Percentiles rank a stretch among this genome's conserved stretches.
Evolutionary conservation across 2,888 invertebrate genomes (phyloP).

Genomic region (Latheticus oryzae): DNA sequence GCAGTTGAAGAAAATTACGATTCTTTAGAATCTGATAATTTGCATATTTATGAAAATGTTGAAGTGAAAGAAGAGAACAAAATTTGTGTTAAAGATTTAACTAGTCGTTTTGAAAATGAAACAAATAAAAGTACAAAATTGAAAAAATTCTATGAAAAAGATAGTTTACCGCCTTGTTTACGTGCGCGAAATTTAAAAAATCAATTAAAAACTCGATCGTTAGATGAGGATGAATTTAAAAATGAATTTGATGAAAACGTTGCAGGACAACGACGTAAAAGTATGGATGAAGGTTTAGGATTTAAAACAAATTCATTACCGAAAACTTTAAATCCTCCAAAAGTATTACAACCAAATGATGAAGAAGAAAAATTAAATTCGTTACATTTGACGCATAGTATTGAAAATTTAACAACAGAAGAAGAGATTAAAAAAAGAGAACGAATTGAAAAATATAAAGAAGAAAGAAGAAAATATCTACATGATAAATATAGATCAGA

Average conservation of each 20-base stretch:
- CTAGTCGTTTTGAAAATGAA: slow-evolving; percentile 55
- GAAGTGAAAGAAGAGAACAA: slow-evolving; percentile 42
- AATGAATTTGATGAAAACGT: slow-evolving; percentile 70
- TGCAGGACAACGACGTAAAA: slow-evolving; percentile 68
- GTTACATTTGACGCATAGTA: slow-evolving; percentile 60
- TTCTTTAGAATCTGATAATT: slow-evolving; percentile 56
- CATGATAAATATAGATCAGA: slow-evolving; percentile 87
- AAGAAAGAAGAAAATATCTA: slow-evolving; percentile 85
- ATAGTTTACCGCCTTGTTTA: slow-evolving; percentile 70
- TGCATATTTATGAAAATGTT: slow-evolving; percentile 61
- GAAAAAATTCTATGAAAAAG: slow-evolving; percentile 58
- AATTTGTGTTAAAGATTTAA: slow-evolving; percentile 54
- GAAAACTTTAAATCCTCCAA: slow-evolving; percentile 70
- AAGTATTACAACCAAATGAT: slow-evolving; percentile 67
- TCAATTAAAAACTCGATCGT: slow-evolving; percentile 74
- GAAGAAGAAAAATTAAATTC: slow-evolving; percentile 52
- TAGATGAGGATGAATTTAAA: slow-evolving; percentile 80
- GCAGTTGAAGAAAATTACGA: slow-evolving; percentile 52
- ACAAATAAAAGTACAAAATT: slow-evolving; percentile 32
- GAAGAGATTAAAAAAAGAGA: slow-evolving; percentile 74
- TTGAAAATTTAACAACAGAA: slow-evolving; percentile 53
- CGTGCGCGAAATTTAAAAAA: slow-evolving; percentile 74
- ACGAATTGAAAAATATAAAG: slow-evolving; percentile 90
- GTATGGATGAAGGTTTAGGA: slow-evolving; percentile 66
- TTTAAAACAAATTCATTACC: slow-evolving; percentile 68